Base-by-base conservation (phyloP, 2,797 vertebrate genomes). In the Zonotrichia albicollis region DNA sequence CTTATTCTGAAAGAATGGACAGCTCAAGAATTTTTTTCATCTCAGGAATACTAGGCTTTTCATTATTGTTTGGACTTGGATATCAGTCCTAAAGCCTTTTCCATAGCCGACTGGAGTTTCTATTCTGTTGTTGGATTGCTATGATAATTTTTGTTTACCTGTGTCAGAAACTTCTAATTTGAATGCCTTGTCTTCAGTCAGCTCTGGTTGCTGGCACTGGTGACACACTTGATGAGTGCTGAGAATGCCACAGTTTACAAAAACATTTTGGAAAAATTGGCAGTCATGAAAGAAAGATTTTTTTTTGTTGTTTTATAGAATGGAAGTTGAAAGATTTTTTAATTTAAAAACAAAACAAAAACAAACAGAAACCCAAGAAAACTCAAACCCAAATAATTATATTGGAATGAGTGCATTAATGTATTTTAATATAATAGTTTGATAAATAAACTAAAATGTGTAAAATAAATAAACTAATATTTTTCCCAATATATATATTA, bases 301-400 rank as follows among this genome's bases (percentile, higher is more conserved):
- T 9, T 67, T 34, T 60, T 82, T 34, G 17, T 61, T 34, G 17
- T 61, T 65, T 38, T 17, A 54, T 15, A 27, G 7, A 71, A 58
- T 64, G 23, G 60, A 60, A 60, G 2, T 10, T 5, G 57, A 67
- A 66, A 60, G 7, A 32, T 22, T 48, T 79, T 68, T 67, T 4
- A 16, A 67, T 38, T 45, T 23, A 16, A 55, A 75, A 50, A 3
- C 16, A 15, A 45, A 57, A 4, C 4, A 6, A 40, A 43, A 53
- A 4, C 11, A 32, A 32, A 21, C 1, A 51, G 26, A 71, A 30
- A 14, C 2, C 3, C 9, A 2, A 6, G 17, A 36, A 38, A 27
- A 60, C 27, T 13, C 30, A 3, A 25, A 13, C 29, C 11, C 14
- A 19, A 67, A 53, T 4, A 53, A n/a, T 34, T 32, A 3, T 21